Evolutionary conservation across 2,113 vertebrate genomes (phyloP).

Genomic region (Oryzias woworae): DNA sequence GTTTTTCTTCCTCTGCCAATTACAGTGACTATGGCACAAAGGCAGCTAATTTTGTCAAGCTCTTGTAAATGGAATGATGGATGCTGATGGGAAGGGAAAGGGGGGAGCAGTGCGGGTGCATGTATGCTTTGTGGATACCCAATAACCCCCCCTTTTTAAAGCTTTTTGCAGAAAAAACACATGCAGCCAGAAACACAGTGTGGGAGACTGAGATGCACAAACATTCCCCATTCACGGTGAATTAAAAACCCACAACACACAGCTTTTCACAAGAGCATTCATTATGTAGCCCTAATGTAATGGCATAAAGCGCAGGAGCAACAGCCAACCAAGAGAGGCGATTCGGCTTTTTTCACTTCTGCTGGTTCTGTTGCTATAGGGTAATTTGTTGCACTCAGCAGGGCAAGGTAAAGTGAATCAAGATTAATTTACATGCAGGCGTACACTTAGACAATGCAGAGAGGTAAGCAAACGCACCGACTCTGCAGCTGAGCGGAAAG

Average conservation of each 20-base stretch:
- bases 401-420: slow-evolving; percentile 99
- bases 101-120: slow-evolving; percentile 80
- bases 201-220: slow-evolving; percentile 54
- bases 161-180: slow-evolving; percentile 76
- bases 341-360: slow-evolving; percentile 93
- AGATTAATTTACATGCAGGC: slow-evolving; percentile 99
- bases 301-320: slow-evolving; percentile 95
- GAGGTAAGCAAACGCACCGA: slow-evolving; percentile 95
- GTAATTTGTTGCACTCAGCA: slow-evolving; percentile 99
- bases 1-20: slow-evolving; percentile 90
- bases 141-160: slow-evolving; percentile 87
- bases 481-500: slow-evolving; percentile 90
- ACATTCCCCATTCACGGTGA: slow-evolving; percentile 92
- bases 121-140: slow-evolving; percentile 92
- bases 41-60: slow-evolving; percentile 95
- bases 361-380: slow-evolving; percentile 97
- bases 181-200: slow-evolving; percentile 26
- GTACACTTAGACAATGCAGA: slow-evolving; percentile 97
- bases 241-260: slow-evolving; percentile 98
- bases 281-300: slow-evolving; percentile 97
- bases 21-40: slow-evolving; percentile 93
- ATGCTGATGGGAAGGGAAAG: slow-evolving; percentile 74
- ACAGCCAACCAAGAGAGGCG: slow-evolving; percentile 97
- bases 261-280: slow-evolving; percentile 98
- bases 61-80: slow-evolving; percentile 98